A percentile compares a stretch with the other conserved stretches of the same genome.
These are phyloP conservation scores for Sminthopsis crassicaudata DNA, from an alignment of 2,113 vertebrate genomes.

Conservation along the genomic window DNA sequence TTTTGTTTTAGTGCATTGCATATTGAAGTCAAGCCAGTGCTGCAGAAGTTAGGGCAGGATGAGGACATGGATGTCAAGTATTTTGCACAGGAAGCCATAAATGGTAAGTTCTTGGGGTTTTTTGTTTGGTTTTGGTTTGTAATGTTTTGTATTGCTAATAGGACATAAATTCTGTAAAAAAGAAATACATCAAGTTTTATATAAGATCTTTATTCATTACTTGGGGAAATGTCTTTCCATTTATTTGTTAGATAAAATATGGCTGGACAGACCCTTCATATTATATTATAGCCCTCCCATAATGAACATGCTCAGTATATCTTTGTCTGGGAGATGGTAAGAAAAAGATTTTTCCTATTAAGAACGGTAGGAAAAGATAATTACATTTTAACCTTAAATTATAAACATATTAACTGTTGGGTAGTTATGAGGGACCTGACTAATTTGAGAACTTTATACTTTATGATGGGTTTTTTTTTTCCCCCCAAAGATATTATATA, in stretches of 20 bases:
- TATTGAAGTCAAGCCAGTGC: constrained; percentile 90
- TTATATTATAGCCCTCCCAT: not conserved
- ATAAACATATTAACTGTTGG: constrained; percentile 31
- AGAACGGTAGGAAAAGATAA: not conserved
- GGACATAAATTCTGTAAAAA: not conserved
- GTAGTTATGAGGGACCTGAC: constrained; percentile 15
- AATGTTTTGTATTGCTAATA: not conserved
- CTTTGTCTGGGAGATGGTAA: not conserved
- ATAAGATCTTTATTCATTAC: not conserved
- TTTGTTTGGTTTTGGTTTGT: constrained; percentile 4
- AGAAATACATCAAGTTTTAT: not conserved
- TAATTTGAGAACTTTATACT: not conserved
- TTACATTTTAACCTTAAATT: constrained; percentile 33
- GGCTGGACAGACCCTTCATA: not conserved
- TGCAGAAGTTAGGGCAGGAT: constrained; percentile 91
- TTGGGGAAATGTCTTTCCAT: not conserved
- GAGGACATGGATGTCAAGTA: constrained; percentile 95
- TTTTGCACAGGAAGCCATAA: constrained; percentile 94
- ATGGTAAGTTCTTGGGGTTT: constrained; percentile 82
- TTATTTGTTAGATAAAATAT: not conserved
- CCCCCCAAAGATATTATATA: not conserved
- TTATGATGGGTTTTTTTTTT: constrained; percentile 29
- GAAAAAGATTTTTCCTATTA: constrained; percentile 16
- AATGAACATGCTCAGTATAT: constrained; percentile 8
- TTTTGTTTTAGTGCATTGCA: constrained; percentile 87